Percentiles rank a stretch among this genome's conserved stretches.
Evolutionary conservation across 2,797 vertebrate species (phyloP).

Genomic region (Protonibea diacanthus): DNA sequence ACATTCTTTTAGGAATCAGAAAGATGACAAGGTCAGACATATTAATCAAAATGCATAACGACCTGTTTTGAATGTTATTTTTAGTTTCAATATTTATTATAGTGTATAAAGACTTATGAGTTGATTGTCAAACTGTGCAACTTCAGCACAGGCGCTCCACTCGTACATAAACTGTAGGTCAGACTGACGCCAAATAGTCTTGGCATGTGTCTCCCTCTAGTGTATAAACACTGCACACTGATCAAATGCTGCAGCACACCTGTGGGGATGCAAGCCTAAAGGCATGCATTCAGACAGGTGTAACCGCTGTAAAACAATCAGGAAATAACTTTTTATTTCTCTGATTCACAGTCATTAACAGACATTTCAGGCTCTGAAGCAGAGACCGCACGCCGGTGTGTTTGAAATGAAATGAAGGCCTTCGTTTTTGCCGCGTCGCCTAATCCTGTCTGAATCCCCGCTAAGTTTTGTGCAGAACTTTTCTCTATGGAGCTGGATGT

Average conservation of each 20-base stretch:
- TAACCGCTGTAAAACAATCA: no score
- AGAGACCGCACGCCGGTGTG: no score
- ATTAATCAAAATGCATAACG: neutral
- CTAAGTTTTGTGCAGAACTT: neutral
- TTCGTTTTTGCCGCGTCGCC: no score
- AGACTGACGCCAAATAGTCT: neutral
- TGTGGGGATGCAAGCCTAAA: neutral
- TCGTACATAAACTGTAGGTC: neutral
- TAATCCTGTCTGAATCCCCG: no score
- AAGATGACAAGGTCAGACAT: neutral
- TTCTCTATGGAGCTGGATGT: no score
- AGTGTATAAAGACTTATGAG: neutral
- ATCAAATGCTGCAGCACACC: neutral
- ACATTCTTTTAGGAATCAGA: neutral
- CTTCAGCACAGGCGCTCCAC: neutral
- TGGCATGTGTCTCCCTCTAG: slow-evolving; percentile 65
- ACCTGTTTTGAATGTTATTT: neutral
- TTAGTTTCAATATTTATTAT: no score
- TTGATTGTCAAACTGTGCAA: neutral
- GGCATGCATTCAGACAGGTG: no score
- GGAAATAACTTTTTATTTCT: no score
- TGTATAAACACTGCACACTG: slow-evolving; percentile 32
- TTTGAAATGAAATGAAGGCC: no score
- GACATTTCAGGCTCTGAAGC: no score
- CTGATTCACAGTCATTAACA: no score